Evolutionary conservation across 2,113 vertebrate genomes (phyloP), one percentile per base, ranked within the genome.

Genomic region (Xiphophorus couchianus): DNA sequence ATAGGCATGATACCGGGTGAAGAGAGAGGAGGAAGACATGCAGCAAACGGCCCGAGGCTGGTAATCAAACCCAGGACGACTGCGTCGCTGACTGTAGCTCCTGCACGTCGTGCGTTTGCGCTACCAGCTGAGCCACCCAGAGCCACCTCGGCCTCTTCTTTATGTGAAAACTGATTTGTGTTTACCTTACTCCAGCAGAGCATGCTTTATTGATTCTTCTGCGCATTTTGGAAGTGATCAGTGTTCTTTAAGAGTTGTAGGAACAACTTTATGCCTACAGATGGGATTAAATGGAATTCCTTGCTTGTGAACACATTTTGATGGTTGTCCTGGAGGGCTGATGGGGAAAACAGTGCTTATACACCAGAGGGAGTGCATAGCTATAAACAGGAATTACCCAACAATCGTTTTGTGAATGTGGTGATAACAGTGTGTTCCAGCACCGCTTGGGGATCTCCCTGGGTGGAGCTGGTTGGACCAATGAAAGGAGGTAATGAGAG

Each of bases 401-500:
- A 97, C 96, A 97, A 97, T 97, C 92, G 94, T 95, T 95, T 95
- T 95, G 95, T 87, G 83, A 86, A 80, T 73, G 79, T 85, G 94
- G 94, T 94, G 96, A 97, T 97, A 98, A 97, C 96, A 96, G 92
- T 91, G 94, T 96, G 95, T 97, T 96, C 95, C 94, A 96, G 95
- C 90, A 83, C 91, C 84, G 93, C 95, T 82, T 27, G 84, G 94
- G 95, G 96, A 95, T 95, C 96, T 95, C 95, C 91, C 85, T 76
- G 84, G 89, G 92, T 95, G 94, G 95, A 96, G 95, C 94, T 89
- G 94, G 51, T 73, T 76, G 82, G 77, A 78, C 82, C 44, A 25
- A 44, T 84, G 76, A 85, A 80, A 67, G 54, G 80, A 76, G 73
- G 42, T 73, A 54, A 67, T n/a, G 30, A 54, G 60, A 62, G 94